A percentile compares a stretch with the other conserved stretches of the same genome.
Conservation (phyloP, 2,113 vertebrate genomes). For the Callaeas wilsoni region DNA sequence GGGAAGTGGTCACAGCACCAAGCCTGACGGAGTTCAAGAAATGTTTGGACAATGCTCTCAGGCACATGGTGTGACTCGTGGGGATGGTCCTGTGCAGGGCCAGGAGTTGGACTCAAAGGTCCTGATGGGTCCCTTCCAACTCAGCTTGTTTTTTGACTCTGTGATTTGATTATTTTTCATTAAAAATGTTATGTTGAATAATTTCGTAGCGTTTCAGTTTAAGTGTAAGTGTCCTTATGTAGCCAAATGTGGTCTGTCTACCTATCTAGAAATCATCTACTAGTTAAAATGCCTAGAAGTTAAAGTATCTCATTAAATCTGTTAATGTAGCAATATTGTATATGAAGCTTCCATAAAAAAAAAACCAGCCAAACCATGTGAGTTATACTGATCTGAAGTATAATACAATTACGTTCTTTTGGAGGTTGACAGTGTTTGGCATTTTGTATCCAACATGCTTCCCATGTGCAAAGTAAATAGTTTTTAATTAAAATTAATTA, state of each 20-base stretch:
- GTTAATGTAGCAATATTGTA: neutral
- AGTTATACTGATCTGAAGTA: neutral
- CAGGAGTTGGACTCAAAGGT: neutral
- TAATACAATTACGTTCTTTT: neutral
- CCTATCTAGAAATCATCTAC: neutral
- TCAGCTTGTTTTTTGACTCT: neutral
- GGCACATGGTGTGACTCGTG: neutral
- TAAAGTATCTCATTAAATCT: neutral
- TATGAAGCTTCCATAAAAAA: neutral
- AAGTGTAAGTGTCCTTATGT: neutral
- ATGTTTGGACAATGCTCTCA: neutral
- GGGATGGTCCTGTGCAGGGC: neutral
- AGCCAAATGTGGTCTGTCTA: neutral
- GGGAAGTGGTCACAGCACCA: neutral
- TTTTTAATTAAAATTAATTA: neutral
- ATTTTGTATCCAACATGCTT: neutral
- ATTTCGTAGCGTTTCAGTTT: neutral
- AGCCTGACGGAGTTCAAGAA: neutral
- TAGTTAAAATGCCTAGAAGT: neutral
- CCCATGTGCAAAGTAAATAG: neutral
- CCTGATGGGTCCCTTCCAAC: neutral
- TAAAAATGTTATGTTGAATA: neutral
- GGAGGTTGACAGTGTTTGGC: neutral
- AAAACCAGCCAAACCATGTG: neutral
- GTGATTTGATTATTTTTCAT: neutral